phyloP scores from a whole-genome alignment of 2,113 vertebrate species.

The Geococcyx californianus region DNA sequence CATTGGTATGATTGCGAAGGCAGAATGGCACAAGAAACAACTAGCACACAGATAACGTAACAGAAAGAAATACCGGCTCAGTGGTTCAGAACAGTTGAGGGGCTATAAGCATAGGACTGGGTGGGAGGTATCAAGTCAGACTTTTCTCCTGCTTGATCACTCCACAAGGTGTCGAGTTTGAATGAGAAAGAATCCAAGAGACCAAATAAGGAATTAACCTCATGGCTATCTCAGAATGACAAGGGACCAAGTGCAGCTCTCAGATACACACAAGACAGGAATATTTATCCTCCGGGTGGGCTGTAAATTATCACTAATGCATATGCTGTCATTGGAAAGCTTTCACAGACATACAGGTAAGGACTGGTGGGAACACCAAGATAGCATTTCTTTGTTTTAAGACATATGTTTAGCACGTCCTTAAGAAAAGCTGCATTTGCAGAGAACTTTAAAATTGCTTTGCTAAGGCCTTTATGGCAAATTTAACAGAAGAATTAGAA shows the following conservation, averaged over 20 bases:
- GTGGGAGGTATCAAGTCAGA: not conserved
- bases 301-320: not conserved
- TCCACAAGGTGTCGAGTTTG: not conserved
- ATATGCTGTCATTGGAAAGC: not conserved
- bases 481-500: not conserved
- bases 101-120: not conserved
- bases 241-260: not conserved
- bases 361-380: not conserved
- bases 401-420: not conserved
- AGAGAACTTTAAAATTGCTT: not conserved
- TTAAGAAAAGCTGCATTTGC: not conserved
- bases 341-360: not conserved
- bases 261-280: not conserved
- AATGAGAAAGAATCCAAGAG: not conserved
- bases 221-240: not conserved
- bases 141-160: not conserved
- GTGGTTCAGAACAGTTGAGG: not conserved
- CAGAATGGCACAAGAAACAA: not conserved
- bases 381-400: not conserved
- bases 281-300: not conserved
- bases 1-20: not conserved
- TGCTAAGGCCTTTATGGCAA: not conserved
- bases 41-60: not conserved
- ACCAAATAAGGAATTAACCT: not conserved
- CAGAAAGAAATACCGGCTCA: not conserved